Conservation (phyloP, 2,113 vertebrate species). For the Gorsachius goisagi region DNA sequence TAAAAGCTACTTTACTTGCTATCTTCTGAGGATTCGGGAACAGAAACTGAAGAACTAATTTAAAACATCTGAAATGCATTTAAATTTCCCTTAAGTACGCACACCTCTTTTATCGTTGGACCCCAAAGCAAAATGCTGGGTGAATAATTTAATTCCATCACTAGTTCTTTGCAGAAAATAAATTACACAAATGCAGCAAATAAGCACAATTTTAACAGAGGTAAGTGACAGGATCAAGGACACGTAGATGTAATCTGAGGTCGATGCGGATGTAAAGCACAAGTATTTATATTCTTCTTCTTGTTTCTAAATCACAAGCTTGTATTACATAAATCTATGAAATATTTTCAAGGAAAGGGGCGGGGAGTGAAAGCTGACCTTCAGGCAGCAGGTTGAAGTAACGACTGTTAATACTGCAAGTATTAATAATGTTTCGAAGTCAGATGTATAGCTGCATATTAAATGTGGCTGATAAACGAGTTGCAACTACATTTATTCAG, state of each 20-base stretch:
- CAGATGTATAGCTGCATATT: not conserved
- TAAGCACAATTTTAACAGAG: not conserved
- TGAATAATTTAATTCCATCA: not conserved
- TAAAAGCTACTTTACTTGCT: not conserved
- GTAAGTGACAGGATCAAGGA: not conserved
- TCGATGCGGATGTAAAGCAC: not conserved
- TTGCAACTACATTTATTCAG: not conserved
- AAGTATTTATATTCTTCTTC: not conserved
- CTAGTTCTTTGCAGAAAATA: not conserved
- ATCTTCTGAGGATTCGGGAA: not conserved
- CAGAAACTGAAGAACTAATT: not conserved
- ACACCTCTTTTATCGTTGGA: not conserved
- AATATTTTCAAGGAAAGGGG: not conserved
- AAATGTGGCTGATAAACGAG: not conserved
- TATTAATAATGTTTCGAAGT: not conserved
- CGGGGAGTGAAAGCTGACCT: not conserved
- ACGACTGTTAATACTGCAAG: not conserved
- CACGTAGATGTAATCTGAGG: not conserved
- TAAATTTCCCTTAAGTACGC: not conserved
- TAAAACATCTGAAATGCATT: not conserved
- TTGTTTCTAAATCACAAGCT: not conserved
- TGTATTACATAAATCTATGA: not conserved
- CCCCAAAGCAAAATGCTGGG: not conserved
- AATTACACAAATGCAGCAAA: not conserved
- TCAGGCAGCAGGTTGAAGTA: not conserved